Base-by-base conservation (phyloP, 2,888 invertebrate species). In the Elysia crispata region DNA sequence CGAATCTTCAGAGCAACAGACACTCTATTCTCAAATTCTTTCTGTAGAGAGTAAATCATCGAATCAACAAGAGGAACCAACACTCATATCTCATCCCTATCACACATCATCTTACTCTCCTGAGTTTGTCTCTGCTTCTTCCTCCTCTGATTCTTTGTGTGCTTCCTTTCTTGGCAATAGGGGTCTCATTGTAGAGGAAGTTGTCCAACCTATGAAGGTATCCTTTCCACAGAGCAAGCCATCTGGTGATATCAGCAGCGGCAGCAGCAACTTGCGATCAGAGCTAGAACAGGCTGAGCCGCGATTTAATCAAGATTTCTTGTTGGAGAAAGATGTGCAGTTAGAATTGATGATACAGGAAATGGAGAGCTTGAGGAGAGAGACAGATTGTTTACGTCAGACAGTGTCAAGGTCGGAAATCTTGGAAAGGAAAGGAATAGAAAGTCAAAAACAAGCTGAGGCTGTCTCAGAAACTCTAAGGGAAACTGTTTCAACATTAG, bases 161-260 rank as follows among this genome's bases (percentile, higher is more conserved):
- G 11, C 41, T 11, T 41, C 41, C 41, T 41, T 41, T 41, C 41
- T 11, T 66, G 49, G 50, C 49, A 70, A n/a, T 41, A 41, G 60
- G 66, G 67, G 31, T 79, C 64, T 66, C 23, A 31, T 75, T 60
- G 57, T 64, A n/a, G 57, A 49, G 41, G 67, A 25, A 31, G 54
- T 25, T 66, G 13, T 76, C 33, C 79, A 67, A 69, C 23, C 76
- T 49, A 69, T 76, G 28, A 75, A 79, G 75, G 69, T 69, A 69
- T 79, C 60, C 69, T 69, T 69, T 79, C 75, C 79, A 28, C 79
- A 79, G 75, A 54, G 70, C 72, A 30, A 30, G 41, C 41, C 28
- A 28, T 28, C 57, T 57, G 49, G 1, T 30, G 50, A 31, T 66
- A 74, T 25, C n/a, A 41, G 30, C 66, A 23, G 28, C 15, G 30